These are phyloP conservation scores for Philopotamus ludificatus DNA, from an alignment of 1,140 invertebrate species.

Conservation along the genomic window DNA sequence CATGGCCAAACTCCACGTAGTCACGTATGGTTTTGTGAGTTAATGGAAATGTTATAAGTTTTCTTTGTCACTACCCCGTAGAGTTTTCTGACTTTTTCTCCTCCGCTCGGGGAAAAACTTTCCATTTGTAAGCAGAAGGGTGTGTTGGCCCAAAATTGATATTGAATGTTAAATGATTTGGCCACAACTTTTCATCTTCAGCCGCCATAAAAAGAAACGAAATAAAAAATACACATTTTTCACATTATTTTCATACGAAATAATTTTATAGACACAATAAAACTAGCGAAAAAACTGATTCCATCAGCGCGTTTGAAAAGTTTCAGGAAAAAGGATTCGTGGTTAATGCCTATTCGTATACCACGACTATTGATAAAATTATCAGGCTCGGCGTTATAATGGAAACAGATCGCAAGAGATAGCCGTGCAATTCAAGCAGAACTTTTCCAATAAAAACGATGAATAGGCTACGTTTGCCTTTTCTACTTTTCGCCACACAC, in stretches of 20 bases:
- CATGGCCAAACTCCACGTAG: no score
- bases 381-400: not conserved
- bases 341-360: not conserved
- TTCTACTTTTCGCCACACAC: no score
- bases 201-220: no score
- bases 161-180: constrained; percentile 13
- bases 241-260: no score
- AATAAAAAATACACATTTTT: no score
- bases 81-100: not conserved
- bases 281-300: not conserved
- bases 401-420: not conserved
- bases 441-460: not conserved
- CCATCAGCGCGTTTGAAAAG: not conserved
- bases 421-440: not conserved
- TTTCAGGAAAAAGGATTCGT: not conserved
- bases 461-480: not conserved
- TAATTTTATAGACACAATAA: no score
- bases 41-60: constrained; percentile 23
- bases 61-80: constrained; percentile 6
- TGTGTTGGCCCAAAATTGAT: constrained; percentile 6
- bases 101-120: constrained; percentile 1
- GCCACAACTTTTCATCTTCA: no score
- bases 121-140: not conserved
- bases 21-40: not conserved
- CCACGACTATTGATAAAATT: not conserved